Evolutionary conservation across 2,113 vertebrate species (phyloP).

Genomic region (Callospermophilus lateralis): DNA sequence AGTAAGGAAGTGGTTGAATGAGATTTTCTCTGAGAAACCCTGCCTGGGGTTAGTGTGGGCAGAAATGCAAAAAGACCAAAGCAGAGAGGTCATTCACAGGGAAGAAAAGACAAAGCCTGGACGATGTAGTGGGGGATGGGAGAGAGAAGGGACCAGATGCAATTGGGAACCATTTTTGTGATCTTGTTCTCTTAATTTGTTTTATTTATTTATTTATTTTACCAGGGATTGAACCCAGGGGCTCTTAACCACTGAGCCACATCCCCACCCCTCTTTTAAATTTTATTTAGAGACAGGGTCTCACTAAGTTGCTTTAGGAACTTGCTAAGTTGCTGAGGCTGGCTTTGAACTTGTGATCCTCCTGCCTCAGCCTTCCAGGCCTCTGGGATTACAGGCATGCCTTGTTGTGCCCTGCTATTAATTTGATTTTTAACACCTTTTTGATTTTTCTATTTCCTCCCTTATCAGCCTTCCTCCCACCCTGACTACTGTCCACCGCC

Average conservation of each 20-base stretch:
- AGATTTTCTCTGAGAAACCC: neutral
- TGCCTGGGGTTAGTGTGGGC: neutral
- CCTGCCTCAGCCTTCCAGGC: too few relatives aligned
- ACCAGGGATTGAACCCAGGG: too few relatives aligned
- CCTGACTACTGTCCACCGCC: neutral
- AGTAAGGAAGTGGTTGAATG: neutral
- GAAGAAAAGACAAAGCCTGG: neutral
- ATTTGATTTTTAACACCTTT: conserved; percentile 33
- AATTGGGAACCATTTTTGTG: neutral
- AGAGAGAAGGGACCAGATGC: neutral
- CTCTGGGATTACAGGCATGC: too few relatives aligned
- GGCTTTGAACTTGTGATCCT: too few relatives aligned
- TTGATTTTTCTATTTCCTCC: neutral
- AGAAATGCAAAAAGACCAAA: neutral
- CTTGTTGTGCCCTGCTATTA: too few relatives aligned
- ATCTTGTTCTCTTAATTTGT: neutral
- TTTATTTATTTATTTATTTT: too few relatives aligned
- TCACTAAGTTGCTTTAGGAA: too few relatives aligned
- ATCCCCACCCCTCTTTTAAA: too few relatives aligned
- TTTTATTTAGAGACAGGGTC: too few relatives aligned
- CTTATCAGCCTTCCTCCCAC: neutral
- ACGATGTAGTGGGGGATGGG: fast-evolving
- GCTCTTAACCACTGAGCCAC: too few relatives aligned
- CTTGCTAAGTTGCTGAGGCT: too few relatives aligned
- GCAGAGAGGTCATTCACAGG: neutral